Percentiles rank a stretch among this genome's conserved stretches.
phyloP scores from a whole-genome alignment of 1,140 invertebrate genomes.

The Solenopsis fugax region DNA sequence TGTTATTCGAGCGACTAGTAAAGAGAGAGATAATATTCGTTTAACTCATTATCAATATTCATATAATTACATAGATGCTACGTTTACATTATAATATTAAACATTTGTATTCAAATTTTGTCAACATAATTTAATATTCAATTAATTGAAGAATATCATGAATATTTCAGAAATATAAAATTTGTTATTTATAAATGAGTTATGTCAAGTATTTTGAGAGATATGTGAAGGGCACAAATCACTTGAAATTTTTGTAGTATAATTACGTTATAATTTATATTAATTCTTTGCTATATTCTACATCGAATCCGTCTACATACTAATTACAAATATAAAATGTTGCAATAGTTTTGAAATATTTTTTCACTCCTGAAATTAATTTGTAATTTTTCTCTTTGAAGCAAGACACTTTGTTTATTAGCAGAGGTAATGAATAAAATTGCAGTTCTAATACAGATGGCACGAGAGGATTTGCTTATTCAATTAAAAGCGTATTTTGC shows the following conservation, averaged over 20 bases:
- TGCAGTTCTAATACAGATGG: neutral
- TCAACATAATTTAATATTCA: neutral
- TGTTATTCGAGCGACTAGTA: no score
- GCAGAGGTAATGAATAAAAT: neutral
- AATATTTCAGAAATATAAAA: slow-evolving; percentile 12
- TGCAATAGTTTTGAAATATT: neutral
- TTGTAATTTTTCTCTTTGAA: neutral
- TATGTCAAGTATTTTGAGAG: neutral
- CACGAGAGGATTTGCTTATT: neutral
- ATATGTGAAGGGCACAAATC: neutral
- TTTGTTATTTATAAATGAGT: neutral
- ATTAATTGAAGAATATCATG: neutral
- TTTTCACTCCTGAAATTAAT: neutral
- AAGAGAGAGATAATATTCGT: no score
- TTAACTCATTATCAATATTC: no score
- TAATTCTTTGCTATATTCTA: neutral
- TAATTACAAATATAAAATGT: slow-evolving; percentile 4
- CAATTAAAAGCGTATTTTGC: neutral
- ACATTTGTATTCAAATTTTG: neutral
- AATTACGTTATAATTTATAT: slow-evolving; percentile 26
- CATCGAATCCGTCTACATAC: neutral
- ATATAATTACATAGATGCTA: no score
- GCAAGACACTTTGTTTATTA: neutral
- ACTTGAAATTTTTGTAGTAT: neutral
- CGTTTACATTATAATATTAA: no score